These are phyloP conservation scores for Adoxophyes honmai DNA, from an alignment of 1,140 invertebrate species.

Conservation along the genomic window DNA sequence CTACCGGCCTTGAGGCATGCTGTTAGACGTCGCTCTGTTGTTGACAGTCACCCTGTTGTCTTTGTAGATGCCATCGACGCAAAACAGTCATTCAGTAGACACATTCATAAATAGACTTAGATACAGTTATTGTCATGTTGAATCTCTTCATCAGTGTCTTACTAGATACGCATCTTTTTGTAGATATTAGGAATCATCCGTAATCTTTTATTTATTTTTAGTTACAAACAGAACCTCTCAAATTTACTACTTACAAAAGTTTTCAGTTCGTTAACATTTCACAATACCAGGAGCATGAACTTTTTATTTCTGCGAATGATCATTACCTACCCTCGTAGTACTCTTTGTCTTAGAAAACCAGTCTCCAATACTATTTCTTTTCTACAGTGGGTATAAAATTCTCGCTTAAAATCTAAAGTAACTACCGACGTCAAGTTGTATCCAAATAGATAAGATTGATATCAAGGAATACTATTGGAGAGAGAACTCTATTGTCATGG, in stretches of 20 bases:
- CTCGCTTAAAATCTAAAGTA: background rate
- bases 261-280: background rate
- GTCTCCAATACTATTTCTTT: slow-evolving; percentile 68
- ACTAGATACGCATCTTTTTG: background rate
- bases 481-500: slow-evolving; percentile 73
- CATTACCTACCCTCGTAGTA: background rate
- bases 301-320: background rate
- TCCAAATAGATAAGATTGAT: background rate
- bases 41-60: slow-evolving; percentile 2
- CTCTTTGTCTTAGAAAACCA: slow-evolving; percentile 17
- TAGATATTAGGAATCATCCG: background rate
- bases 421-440: too few relatives aligned
- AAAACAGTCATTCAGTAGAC: slow-evolving; percentile 4
- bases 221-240: too few relatives aligned
- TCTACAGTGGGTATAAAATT: slow-evolving; percentile 4
- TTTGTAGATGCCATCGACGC: background rate
- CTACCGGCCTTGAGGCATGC: slow-evolving; percentile 19
- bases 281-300: slow-evolving; percentile 8
- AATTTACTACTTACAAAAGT: background rate
- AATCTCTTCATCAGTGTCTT: background rate
- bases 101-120: slow-evolving; percentile 39
- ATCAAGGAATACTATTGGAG: slow-evolving; percentile 68
- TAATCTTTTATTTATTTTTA: background rate
- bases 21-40: slow-evolving; percentile 13
- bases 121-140: slow-evolving; percentile 13